Conservation (phyloP, 1,140 invertebrate genomes). For the Zophobas morio region DNA sequence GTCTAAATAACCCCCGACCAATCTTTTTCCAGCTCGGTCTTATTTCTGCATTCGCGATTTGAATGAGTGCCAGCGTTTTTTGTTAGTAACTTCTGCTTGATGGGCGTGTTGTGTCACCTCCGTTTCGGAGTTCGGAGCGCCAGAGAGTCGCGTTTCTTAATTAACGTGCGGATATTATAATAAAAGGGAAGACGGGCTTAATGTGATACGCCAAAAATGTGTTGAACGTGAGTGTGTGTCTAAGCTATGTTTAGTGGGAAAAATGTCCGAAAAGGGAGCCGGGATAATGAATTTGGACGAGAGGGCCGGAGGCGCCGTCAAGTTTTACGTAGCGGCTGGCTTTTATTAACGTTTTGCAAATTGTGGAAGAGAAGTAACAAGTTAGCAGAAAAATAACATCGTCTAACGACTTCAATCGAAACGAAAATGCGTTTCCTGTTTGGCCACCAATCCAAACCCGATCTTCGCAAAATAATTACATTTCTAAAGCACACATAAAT, state of each 20-base stretch:
- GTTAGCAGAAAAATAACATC: no score
- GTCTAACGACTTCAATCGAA: no score
- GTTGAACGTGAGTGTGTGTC: conserved; percentile 21
- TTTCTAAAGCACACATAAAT: no score
- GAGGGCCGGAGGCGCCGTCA: no score
- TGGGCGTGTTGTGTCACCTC: conserved; percentile 7
- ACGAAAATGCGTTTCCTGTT: no score
- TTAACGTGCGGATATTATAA: conserved; percentile 17
- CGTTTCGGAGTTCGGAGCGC: neutral
- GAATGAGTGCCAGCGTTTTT: neutral
- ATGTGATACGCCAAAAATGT: conserved; percentile 27
- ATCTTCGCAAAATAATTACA: no score
- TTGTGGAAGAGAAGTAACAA: no score
- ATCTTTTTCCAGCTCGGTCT: no score
- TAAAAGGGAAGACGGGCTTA: neutral
- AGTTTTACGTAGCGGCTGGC: no score
- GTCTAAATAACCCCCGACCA: no score
- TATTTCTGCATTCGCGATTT: neutral
- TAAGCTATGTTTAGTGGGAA: conserved; percentile 12
- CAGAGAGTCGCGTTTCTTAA: conserved; percentile 11
- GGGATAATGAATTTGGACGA: conserved; percentile 5
- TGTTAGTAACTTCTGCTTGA: neutral
- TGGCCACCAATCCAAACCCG: no score
- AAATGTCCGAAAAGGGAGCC: conserved; percentile 8
- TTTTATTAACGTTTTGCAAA: no score